A percentile compares a stretch with the other conserved stretches of the same genome.
These are phyloP conservation scores for Orientallactaga sibirica DNA, from an alignment of 2,797 vertebrate genomes.

Conservation along the genomic window DNA sequence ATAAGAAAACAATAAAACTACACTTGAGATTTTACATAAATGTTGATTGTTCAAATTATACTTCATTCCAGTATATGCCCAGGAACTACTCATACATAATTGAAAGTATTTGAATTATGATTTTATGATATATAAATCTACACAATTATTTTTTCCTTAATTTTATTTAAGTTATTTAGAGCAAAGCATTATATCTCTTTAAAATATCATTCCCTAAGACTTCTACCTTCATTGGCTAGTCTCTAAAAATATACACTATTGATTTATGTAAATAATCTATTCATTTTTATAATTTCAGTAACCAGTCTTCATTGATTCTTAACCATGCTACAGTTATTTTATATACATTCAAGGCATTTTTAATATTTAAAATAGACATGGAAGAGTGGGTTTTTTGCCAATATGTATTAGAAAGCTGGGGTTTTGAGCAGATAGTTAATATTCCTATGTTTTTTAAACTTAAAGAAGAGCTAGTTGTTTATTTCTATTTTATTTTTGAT, in stretches of 20 bases:
- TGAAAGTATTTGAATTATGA: slow-evolving; percentile 51
- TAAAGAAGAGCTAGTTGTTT: slow-evolving; percentile 9
- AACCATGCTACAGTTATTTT: background rate
- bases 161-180: slow-evolving; percentile 53
- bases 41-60: slow-evolving; percentile 43
- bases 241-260: background rate
- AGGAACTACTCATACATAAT: slow-evolving; percentile 23
- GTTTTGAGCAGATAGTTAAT: slow-evolving; percentile 4
- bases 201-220: slow-evolving; percentile 30
- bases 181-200: background rate
- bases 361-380: slow-evolving; percentile 29
- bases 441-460: background rate
- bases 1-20: background rate
- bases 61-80: slow-evolving; percentile 10
- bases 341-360: slow-evolving; percentile 46
- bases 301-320: slow-evolving; percentile 22
- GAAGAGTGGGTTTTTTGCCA: background rate
- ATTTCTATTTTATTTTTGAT: too few relatives aligned
- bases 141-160: slow-evolving; percentile 43
- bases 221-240: slow-evolving; percentile 19
- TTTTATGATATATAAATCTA: slow-evolving; percentile 41
- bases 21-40: slow-evolving; percentile 50
- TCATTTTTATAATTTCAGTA: background rate
- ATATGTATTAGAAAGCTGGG: background rate
- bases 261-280: background rate